Base-by-base conservation (phyloP, 2,113 vertebrate species). In the Myocastor coypus region DNA sequence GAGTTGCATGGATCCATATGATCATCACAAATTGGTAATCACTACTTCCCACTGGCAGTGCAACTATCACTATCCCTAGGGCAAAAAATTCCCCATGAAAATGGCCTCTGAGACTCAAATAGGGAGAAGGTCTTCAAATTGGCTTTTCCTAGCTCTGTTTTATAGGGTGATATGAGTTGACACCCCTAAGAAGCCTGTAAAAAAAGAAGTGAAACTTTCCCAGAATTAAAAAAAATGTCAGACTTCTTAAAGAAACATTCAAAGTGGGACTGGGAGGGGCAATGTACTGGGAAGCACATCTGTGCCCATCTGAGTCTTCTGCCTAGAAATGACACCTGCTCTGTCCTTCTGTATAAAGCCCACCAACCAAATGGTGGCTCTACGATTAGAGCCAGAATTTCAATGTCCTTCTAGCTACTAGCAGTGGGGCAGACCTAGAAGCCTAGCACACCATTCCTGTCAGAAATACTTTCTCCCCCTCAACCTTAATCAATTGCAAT, bases 51-150 rank as follows among this genome's bases (percentile, higher is more conserved):
- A 42, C 32, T 73, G 71, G 46, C 19, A 34, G 34, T 59, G 32
- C 26, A 59, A 95, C 64, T 75, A 40, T 19, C 57, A 71, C 37
- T 83, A 28, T 83, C 63, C n/a, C 3, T 7, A 10, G 37, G 40
- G 14, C 73, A 94, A 68, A 22, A 11, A 55, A 40, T 80, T 88
- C 42, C 42, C 87, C 13, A 90, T 75, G 26, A 95, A 95, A n/a
- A 69, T 75, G 50, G 13, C 69, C n/a, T 10, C 17, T 68, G 61
- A 94, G 16, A 28, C 63, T 46, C 83, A 86, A 32, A 69, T 50
- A 91, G 5, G 1, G 24, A 73, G 93, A 95, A 69, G 52, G 57
- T 83, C 77, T 85, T 94, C 40, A 83, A 73, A 94, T 66, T 77
- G 64, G 4, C 22, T 91, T 83, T 50, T 46, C n/a, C 81, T 75